Evolutionary conservation across 2,113 vertebrate genomes (phyloP).

Genomic region (Rhinichthys klamathensis): DNA sequence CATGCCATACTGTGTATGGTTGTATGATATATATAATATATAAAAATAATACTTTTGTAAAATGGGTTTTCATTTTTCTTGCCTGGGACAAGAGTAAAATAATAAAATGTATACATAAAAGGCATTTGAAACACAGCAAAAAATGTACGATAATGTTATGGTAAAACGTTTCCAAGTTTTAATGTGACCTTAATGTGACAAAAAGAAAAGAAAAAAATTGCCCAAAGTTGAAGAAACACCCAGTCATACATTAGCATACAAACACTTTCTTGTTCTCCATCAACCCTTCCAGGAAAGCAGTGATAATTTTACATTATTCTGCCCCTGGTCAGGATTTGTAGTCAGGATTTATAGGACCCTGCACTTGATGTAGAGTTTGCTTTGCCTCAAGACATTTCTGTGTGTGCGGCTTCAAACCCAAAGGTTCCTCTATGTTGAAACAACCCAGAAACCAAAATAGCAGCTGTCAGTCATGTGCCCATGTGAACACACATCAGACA

Average conservation of each 20-base stretch:
- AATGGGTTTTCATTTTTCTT: too few relatives aligned
- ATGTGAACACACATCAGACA: constrained; percentile 31
- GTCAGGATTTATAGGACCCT: background rate
- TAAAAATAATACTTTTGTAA: too few relatives aligned
- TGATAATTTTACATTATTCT: background rate
- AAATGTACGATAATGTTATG: background rate
- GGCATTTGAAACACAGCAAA: background rate
- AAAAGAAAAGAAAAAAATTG: background rate
- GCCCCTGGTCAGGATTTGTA: background rate
- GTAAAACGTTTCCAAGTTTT: background rate
- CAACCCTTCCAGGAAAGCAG: background rate
- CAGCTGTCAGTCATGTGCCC: constrained; percentile 36
- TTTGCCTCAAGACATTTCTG: constrained; percentile 20
- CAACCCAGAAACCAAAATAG: constrained; percentile 15
- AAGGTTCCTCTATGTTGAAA: constrained; percentile 3
- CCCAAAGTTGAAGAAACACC: background rate
- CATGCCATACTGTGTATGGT: too few relatives aligned
- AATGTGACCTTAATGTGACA: background rate
- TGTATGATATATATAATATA: too few relatives aligned
- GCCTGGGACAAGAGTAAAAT: background rate
- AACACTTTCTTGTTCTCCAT: background rate
- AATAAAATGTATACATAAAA: background rate
- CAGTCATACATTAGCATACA: background rate
- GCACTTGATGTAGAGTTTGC: background rate
- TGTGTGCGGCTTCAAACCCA: background rate